Evolutionary conservation across 1,140 invertebrate genomes (phyloP).

Genomic region (Lordiphosa collinella): DNA sequence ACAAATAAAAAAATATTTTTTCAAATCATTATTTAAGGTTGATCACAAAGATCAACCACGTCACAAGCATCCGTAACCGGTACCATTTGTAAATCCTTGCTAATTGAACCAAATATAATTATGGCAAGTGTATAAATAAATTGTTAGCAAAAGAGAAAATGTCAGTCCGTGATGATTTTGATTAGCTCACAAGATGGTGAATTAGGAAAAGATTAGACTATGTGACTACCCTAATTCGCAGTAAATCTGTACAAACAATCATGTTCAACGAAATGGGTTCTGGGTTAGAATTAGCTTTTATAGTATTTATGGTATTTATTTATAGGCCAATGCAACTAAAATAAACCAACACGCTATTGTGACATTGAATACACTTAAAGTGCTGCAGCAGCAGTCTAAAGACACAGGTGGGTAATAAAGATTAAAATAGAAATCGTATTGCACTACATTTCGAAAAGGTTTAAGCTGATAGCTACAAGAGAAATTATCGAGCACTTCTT

Average conservation of each 20-base stretch:
- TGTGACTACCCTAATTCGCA: no score
- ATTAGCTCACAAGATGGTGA: background rate
- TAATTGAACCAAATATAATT: conserved; percentile 47
- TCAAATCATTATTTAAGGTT: background rate
- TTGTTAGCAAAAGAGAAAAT: conserved; percentile 25
- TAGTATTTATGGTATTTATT: no score
- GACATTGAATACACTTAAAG: conserved; percentile 33
- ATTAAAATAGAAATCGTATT: conserved; percentile 60
- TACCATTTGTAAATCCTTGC: conserved; percentile 9
- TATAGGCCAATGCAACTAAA: conserved; percentile 50
- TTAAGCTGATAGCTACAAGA: conserved; percentile 22
- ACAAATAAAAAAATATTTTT: no score
- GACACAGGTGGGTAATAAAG: conserved; percentile 33
- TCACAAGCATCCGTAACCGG: conserved; percentile 6
- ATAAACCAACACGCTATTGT: conserved; percentile 26
- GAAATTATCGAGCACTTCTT: conserved; percentile 3
- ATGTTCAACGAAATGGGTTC: no score
- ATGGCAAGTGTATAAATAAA: conserved; percentile 3
- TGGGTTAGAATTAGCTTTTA: no score
- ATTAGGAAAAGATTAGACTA: background rate
- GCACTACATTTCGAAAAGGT: background rate
- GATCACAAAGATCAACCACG: conserved; percentile 9
- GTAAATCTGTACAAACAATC: no score
- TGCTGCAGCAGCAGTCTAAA: conserved; percentile 14
- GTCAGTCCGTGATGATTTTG: background rate